A percentile compares a stretch with the other conserved stretches of the same genome.
Evolutionary conservation across 2,888 invertebrate species (phyloP).

Genomic region (Heliconius ethilla): DNA sequence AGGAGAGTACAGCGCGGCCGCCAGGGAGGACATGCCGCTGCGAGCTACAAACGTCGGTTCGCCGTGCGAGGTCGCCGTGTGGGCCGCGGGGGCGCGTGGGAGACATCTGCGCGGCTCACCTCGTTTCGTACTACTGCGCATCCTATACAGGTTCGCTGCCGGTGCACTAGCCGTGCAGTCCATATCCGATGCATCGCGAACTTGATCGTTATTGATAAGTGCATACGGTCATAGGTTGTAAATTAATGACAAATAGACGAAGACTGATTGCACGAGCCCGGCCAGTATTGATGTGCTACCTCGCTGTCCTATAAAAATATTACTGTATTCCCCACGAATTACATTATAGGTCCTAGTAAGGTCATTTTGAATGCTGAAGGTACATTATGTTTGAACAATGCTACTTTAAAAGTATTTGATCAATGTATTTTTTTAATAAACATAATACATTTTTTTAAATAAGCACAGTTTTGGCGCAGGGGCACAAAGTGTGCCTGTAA

Average conservation of each 20-base stretch:
- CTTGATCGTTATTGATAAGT: conserved; percentile 12
- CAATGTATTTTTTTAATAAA: too few species aligned
- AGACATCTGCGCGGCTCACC: not conserved
- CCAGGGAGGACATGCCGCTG: not conserved
- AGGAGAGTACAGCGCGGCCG: not conserved
- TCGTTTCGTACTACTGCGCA: not conserved
- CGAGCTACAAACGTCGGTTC: not conserved
- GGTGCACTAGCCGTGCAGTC: conserved; percentile 4
- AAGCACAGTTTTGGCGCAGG: too few species aligned
- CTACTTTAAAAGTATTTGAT: too few species aligned
- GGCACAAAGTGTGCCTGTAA: too few species aligned
- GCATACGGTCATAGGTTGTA: conserved; percentile 18
- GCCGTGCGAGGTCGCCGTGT: not conserved
- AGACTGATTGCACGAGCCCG: conserved; percentile 9
- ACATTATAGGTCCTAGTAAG: not conserved
- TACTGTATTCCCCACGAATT: not conserved
- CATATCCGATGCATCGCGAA: not conserved
- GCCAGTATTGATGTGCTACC: conserved; percentile 1
- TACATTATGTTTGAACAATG: not conserved
- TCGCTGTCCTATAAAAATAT: not conserved
- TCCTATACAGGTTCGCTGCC: not conserved
- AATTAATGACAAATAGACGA: conserved; percentile 1
- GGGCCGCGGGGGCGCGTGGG: not conserved
- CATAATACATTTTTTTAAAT: too few species aligned
- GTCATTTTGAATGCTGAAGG: not conserved